Base-by-base conservation (phyloP, 1,140 invertebrate species). In the Apis dorsata region DNA sequence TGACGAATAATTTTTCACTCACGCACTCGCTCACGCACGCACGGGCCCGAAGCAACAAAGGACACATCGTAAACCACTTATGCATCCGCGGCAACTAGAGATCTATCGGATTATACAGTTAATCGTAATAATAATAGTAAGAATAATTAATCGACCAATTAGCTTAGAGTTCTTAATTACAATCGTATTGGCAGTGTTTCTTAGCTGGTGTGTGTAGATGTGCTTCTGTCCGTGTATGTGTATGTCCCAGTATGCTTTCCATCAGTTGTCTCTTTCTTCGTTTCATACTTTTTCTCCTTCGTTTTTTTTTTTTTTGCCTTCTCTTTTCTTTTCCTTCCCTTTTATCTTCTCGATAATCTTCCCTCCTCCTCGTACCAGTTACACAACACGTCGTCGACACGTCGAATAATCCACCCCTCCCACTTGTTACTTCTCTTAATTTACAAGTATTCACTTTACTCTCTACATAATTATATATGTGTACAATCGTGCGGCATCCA, bases 151-250 rank as follows among this genome's bases (percentile, higher is more conserved):
- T 86, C 85, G 84, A 80, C 81, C 85, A 79, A 87, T 88, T 87
- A 87, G 83, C 79, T 80, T 88, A 90, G 89, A 88, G 89, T 86
- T 92, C 88, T 91, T 92, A 90, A 91, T 93, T 93, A 93, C 90
- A 93, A 71, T 87, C 88, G 83, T 92, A 94, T 91, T 93, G 93
- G 93, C 93, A 94, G 93, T 94, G 93, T 90, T 92, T 88, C 89
- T 92, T 90, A 93, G 93, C 93, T 93, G 92, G 92, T 91, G 91
- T 92, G 91, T 91, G 79, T 90, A 86, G 85, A 70, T 89, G 70
- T 86, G 84, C 90, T 86, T 87, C 53, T 87, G 63, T 85, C 73
- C 79, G 76, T 85, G 62, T 69, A 21, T 75, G 76, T 84, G 60
- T 63, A 15, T 72, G 62, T 79, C 15, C 62, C 68, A 60, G 66